Evolutionary conservation across 2,113 vertebrate genomes (phyloP), one percentile per base, ranked within the genome.

Genomic region (Bufo bufo): DNA sequence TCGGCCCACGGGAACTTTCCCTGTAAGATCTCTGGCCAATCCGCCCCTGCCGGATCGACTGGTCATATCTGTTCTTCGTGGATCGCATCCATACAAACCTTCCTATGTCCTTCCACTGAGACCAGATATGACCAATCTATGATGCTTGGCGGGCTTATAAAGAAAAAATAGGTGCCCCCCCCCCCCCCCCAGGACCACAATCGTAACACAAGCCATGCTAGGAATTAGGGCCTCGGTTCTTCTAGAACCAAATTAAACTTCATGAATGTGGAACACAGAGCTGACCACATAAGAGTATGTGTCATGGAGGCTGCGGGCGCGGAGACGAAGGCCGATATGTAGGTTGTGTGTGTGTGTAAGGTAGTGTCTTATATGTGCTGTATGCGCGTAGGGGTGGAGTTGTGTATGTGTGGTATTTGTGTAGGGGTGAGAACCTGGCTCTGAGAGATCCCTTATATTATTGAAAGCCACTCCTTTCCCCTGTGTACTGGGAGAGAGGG

Each of bases 381-480:
- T 85, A 74, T 85, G 56, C 77, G 74, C 79, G 85, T 69, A n/a
- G 50, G 80, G 79, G 80, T 82, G 86, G 69, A 88, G 87, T 52
- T 77, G 71, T 80, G 61, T 66, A 86, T 69, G 85, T 84, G 82
- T 88, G 87, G 71, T 84, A 88, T 88, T 82, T 89, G 82, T 58
- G 49, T 84, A 88, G 87, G 72, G 87, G 81, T 84, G 59, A 66
- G 82, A 77, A 59, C 45, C 78, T 61, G 78, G 65, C 86, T 82
- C 78, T 74, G 65, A 72, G 45, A 61, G 72, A 50, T 65, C 80
- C 80, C 75, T 86, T 78, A 65, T 78, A 86, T 88, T 82, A 74
- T 83, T 88, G 19, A 77, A 83, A 65, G 74, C 87, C 87, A 89
- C 87, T 89, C 87, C 87, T 89, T 89, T 89, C 87, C 87, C 87